phyloP scores from a whole-genome alignment of 2,888 invertebrate genomes.

The Meteorus colon region DNA sequence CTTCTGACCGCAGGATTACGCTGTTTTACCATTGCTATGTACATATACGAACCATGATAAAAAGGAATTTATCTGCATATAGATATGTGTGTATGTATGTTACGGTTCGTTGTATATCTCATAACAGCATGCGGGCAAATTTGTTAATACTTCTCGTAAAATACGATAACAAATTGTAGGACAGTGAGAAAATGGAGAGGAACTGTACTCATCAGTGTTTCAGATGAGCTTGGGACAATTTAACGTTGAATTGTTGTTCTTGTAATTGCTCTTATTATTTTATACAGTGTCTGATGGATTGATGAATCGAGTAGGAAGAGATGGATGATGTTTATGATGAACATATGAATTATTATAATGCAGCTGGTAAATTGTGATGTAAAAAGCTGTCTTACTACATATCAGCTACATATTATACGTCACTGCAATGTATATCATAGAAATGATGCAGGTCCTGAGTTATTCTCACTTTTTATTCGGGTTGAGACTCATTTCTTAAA shows the following conservation, averaged over 20 bases:
- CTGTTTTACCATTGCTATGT: neutral
- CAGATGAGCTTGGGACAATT: neutral
- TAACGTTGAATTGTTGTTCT: neutral
- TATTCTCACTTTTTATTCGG: neutral
- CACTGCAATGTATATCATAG: neutral
- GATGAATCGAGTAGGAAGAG: no score
- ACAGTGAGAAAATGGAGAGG: neutral
- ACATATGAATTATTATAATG: neutral
- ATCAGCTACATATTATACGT: neutral
- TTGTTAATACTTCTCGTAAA: constrained; percentile 3
- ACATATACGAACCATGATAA: constrained; percentile 11
- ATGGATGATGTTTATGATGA: no score
- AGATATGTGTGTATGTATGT: neutral
- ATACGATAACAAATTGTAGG: constrained; percentile 4
- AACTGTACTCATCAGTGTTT: neutral
- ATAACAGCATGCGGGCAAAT: constrained; percentile 8
- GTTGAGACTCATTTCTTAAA: constrained; percentile 60
- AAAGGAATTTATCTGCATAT: constrained; percentile 27
- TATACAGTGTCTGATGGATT: no score
- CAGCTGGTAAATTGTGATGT: neutral
- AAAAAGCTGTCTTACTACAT: neutral
- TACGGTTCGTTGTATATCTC: neutral
- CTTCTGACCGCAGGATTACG: constrained; percentile 33
- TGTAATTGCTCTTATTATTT: neutral
- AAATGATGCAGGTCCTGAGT: neutral